Evolutionary conservation across 2,888 invertebrate species (phyloP).

Genomic region (Aphrophora alni): DNA sequence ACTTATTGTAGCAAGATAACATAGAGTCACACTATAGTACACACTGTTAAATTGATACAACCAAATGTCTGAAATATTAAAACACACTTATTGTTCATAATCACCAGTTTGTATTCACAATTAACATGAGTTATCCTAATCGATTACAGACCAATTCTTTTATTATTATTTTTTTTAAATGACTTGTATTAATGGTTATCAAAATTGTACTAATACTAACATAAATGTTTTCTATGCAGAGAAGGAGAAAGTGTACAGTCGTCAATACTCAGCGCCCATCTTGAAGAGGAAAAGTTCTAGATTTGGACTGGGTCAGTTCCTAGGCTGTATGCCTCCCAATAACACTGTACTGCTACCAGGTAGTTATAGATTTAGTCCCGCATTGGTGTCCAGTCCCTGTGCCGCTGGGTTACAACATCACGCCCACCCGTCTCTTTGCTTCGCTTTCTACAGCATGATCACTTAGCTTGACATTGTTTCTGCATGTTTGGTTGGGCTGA

Average conservation of each 20-base stretch:
- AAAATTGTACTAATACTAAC: too few species aligned
- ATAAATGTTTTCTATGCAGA: too few species aligned
- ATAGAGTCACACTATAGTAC: too few species aligned
- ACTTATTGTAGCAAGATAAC: too few species aligned
- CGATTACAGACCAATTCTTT: too few species aligned
- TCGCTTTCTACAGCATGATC: constrained; percentile 2
- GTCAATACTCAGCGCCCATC: constrained; percentile 95
- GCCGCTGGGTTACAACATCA: constrained; percentile 16
- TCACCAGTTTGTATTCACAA: too few species aligned
- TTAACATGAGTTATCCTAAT: too few species aligned
- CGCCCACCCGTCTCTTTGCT: neutral
- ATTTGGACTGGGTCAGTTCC: constrained; percentile 87
- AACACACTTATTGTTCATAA: too few species aligned
- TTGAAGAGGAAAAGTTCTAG: constrained; percentile 91
- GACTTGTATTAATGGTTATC: too few species aligned
- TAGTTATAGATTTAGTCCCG: constrained; percentile 55
- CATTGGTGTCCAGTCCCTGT: constrained; percentile 32
- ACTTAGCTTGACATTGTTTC: neutral
- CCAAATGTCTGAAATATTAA: too few species aligned
- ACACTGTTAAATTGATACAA: too few species aligned
- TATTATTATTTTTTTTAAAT: too few species aligned
- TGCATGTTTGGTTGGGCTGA: neutral
- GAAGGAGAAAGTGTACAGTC: constrained; percentile 85
- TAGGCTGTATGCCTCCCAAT: constrained; percentile 65
- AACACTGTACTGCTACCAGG: constrained; percentile 64